Base-by-base conservation (phyloP, 2,113 vertebrate genomes). In the Aix galericulata region DNA sequence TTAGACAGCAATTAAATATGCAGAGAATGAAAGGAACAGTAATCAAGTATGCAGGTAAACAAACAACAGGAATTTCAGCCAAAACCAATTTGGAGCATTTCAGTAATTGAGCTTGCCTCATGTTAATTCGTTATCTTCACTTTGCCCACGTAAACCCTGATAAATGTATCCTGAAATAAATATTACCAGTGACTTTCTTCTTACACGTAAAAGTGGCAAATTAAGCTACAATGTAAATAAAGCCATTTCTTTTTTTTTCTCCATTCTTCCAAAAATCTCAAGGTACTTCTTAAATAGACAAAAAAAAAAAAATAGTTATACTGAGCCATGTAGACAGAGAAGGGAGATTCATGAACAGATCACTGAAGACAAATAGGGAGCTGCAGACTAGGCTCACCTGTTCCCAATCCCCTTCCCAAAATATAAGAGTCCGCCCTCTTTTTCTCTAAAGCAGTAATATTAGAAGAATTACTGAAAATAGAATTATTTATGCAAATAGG, bases 1-100 rank as follows among this genome's bases (percentile, higher is more conserved):
- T 97, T 96, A 96, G 88, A 66, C 73, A 93, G 86, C 56, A 90
- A 94, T 93, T 94, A 97, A 95, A 90, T 93, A 96, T 81, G 73
- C 50, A 36, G 79, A 86, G 56, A 92, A 96, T 91, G 84, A 96
- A 96, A 95, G 69, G 82, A 88, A 89, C 23, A 66, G 89, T 93
- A 97, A 97, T 97, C 88, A 92, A 93, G 56, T 80, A 82, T 76
- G 79, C 95, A 96, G 86, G 86, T 93, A 97, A 69, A 92, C 76
- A 88, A 96, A 82, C 68, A 89, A 60, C 68, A 74, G 62, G 56
- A 94, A 81, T 81, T 92, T 52, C 62, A 95, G 92, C 76, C 80
- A 91, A 95, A 93, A 84, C 34, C 80, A 73, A 67, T 53, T 34
- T 72, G 83, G 92, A 91, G 88, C 55, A 74, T 79, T 93, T 83